Base-by-base conservation (phyloP, 2,797 vertebrate genomes). In the Centropyge bicolor region DNA sequence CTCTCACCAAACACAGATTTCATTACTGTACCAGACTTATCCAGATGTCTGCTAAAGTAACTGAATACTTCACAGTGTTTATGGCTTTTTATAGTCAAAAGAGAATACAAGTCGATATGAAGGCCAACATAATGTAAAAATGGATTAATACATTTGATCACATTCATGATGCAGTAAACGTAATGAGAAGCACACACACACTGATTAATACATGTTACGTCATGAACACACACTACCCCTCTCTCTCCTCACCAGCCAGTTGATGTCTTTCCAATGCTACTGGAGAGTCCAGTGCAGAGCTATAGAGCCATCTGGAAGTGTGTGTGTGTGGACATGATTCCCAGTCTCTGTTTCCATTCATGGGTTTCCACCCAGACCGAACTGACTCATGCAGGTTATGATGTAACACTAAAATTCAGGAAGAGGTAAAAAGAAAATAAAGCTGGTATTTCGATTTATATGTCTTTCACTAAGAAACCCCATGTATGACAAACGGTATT, bases 361-460 rank as follows among this genome's bases (percentile, higher is more conserved):
- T 54, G 75, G 70, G 76, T 89, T 88, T 91, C 77, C 66, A 63
- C 67, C 78, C 66, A 71, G 71, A 73, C 80, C 73, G 61, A 73
- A 80, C 62, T 80, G 90, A 90, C 80, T 89, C 88, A 86, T 69
- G 67, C 84, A 87, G 81, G 74, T 83, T 89, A 84, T 93, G 86
- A 92, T 86, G 81, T 88, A 90, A 91, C 76, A 38, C 60, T 61
- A 2, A 60, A 12, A 82, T 68, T 59, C 27, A 70, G 57, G 67
- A 63, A 41, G 63, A 63, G 69, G 66, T 72, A 46, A 49, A 80
- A 67, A 64, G 46, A 75, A 81, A 84, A 73, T 41, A 62, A 64
- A 81, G 60, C 76, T 84, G 74, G 31, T 27, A 8, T 70, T 70
- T 81, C 12, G 72, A 38, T 86, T 73, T 35, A 46, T 51, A 1